These are phyloP conservation scores for Hypomesus transpacificus DNA, from an alignment of 2,113 vertebrate species.

Conservation along the genomic window DNA sequence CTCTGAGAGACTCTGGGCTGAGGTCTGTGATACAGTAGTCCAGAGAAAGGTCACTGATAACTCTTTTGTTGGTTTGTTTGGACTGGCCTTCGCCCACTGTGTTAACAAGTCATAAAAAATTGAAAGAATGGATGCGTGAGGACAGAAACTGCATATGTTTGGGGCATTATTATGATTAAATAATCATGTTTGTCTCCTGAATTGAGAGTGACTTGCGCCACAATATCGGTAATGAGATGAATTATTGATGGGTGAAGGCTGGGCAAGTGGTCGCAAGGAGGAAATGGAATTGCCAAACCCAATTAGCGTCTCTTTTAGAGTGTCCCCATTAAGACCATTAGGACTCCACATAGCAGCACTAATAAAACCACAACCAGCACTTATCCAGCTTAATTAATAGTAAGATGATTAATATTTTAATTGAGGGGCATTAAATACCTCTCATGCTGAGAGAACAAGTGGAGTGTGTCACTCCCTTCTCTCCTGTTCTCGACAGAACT, in stretches of 20 bases:
- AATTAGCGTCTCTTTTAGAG: conserved; percentile 82
- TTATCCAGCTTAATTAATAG: conserved; percentile 79
- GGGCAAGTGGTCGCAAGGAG: conserved; percentile 68
- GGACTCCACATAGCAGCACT: conserved; percentile 75
- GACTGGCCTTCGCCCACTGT: conserved; percentile 64
- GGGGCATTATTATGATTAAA: conserved; percentile 89
- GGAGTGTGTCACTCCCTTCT: neutral
- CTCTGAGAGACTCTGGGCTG: too few relatives aligned
- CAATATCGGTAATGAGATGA: conserved; percentile 89
- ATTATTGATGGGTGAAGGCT: conserved; percentile 82
- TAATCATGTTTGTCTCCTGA: conserved; percentile 87
- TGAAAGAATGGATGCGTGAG: conserved; percentile 61
- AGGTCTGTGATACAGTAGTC: conserved; percentile 14
- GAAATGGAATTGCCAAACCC: conserved; percentile 89
- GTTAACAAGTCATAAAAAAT: conserved; percentile 79
- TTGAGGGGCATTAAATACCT: conserved; percentile 65
- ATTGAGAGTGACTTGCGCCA: conserved; percentile 87
- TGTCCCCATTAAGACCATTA: conserved; percentile 82
- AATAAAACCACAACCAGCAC: conserved; percentile 74
- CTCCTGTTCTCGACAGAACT: neutral
- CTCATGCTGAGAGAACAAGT: conserved; percentile 25
- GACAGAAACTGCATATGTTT: conserved; percentile 80
- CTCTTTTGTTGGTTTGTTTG: conserved; percentile 72
- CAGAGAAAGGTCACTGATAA: conserved; percentile 65
- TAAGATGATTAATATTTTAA: conserved; percentile 79